phyloP scores from a whole-genome alignment of 1,140 invertebrate genomes.

The Calliphora vicina region DNA sequence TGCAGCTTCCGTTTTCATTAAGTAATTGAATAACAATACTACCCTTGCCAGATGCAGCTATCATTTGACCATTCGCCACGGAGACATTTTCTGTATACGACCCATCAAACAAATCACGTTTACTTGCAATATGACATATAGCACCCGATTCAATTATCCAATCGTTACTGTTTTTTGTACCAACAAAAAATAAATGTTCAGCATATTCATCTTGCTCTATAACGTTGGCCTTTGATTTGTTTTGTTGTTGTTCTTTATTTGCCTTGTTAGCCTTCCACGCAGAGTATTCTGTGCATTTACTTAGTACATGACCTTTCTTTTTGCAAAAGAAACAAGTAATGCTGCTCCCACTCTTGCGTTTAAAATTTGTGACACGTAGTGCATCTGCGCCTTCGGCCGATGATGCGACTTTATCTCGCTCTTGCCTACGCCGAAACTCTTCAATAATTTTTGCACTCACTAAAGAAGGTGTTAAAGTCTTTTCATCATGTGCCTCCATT shows the following conservation, averaged over 20 bases:
- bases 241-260: too few species aligned
- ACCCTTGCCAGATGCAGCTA: background rate
- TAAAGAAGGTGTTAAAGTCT: background rate
- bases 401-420: background rate
- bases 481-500: background rate
- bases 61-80: background rate
- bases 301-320: background rate
- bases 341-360: background rate
- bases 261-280: background rate
- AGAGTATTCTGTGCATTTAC: background rate
- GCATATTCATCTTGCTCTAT: background rate
- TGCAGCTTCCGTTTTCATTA: background rate
- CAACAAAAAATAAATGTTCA: background rate
- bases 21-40: background rate
- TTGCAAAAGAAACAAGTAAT: background rate
- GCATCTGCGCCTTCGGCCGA: background rate
- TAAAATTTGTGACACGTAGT: background rate
- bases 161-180: background rate
- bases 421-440: background rate
- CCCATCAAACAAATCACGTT: background rate
- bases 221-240: background rate
- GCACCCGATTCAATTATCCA: background rate
- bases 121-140: background rate
- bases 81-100: background rate
- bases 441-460: background rate